Conservation (phyloP, 2,113 vertebrate species). For the Pelodiscus sinensis region DNA sequence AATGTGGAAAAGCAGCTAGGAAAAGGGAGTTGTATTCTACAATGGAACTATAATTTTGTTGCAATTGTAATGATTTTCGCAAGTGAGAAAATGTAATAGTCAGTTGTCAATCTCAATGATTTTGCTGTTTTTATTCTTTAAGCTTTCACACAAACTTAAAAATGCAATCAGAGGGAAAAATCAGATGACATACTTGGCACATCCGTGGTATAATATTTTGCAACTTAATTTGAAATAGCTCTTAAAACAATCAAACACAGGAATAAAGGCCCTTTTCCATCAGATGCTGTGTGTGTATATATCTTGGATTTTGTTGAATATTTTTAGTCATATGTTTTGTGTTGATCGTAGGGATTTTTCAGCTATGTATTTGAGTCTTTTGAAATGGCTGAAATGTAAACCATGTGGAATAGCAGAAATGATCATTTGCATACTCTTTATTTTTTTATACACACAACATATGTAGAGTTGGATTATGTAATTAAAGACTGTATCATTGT, state of each 20-base stretch:
- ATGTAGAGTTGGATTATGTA: neutral
- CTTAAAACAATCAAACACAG: neutral
- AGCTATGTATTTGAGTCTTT: neutral
- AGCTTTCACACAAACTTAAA: neutral
- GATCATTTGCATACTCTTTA: neutral
- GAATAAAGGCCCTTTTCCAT: fast-evolving
- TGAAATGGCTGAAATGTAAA: neutral
- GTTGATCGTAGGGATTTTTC: fast-evolving
- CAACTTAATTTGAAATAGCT: neutral
- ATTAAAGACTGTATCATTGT: neutral
- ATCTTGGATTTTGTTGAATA: neutral
- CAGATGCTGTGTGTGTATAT: neutral
- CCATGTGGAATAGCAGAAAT: neutral
- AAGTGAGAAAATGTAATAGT: neutral
- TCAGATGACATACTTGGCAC: neutral
- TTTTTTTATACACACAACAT: too few species aligned
- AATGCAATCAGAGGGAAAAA: neutral
- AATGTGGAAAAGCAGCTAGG: neutral
- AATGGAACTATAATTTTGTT: neutral
- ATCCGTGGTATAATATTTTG: neutral
- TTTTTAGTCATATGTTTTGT: neutral
- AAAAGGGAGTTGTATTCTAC: neutral
- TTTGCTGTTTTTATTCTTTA: neutral
- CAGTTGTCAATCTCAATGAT: neutral
- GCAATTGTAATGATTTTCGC: neutral